Evolutionary conservation across 2,888 invertebrate genomes (phyloP).

Genomic region (Drepana falcataria): DNA sequence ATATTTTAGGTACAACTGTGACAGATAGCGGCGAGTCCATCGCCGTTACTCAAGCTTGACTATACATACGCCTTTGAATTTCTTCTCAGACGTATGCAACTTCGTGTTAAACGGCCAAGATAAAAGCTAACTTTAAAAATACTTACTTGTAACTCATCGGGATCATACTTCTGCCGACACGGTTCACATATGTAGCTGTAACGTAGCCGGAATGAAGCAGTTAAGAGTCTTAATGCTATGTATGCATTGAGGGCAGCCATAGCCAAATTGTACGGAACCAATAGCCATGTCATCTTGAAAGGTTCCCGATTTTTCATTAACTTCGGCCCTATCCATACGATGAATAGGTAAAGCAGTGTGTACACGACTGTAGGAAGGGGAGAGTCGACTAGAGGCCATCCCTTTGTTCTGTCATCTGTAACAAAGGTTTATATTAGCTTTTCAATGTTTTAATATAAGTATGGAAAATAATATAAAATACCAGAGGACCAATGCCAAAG

Average conservation of each 20-base stretch:
- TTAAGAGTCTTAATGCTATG: conserved; percentile 87
- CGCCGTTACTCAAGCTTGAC: no score
- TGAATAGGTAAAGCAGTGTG: conserved; percentile 84
- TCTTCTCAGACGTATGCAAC: no score
- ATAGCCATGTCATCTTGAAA: conserved; percentile 84
- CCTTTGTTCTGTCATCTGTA: conserved; percentile 88
- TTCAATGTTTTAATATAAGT: no score
- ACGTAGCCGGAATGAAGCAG: conserved; percentile 84
- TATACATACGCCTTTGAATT: no score
- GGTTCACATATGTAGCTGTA: conserved; percentile 94
- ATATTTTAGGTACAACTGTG: no score
- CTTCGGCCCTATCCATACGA: conserved; percentile 89
- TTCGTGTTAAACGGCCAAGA: no score
- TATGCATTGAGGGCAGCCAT: conserved; percentile 91
- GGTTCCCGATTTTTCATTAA: conserved; percentile 88
- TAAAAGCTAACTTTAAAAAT: no score
- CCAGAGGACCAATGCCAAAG: no score
- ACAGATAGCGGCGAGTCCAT: no score
- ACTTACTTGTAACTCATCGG: conserved; percentile 89
- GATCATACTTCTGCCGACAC: conserved; percentile 85
- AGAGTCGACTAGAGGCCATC: conserved; percentile 91
- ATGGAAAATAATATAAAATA: no score
- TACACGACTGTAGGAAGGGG: conserved; percentile 85
- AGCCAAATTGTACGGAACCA: conserved; percentile 91
- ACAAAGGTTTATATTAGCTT: conserved; percentile 23